These are phyloP conservation scores for Misgurnus mizolepis DNA, from an alignment of 2,113 vertebrate species.

Conservation along the genomic window DNA sequence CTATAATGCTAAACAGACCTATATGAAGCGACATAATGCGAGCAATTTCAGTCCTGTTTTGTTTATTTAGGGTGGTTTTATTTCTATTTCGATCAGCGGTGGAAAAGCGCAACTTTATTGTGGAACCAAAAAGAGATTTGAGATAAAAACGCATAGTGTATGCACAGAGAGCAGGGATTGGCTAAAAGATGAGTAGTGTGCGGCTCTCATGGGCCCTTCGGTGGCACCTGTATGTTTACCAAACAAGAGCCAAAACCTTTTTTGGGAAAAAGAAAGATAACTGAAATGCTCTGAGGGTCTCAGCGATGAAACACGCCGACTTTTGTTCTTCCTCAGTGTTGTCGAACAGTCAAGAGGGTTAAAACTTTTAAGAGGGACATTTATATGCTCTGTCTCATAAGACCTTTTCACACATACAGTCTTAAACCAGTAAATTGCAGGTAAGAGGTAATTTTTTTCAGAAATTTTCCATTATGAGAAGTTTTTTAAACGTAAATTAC, in stretches of 20 bases:
- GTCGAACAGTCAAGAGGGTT: background rate
- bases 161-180: slow-evolving; percentile 16
- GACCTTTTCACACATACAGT: too few relatives aligned
- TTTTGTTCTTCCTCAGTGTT: background rate
- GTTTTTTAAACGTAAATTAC: too few relatives aligned
- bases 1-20: slow-evolving; percentile 37
- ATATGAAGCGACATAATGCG: slow-evolving; percentile 37
- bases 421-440: too few relatives aligned
- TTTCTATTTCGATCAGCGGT: slow-evolving; percentile 3
- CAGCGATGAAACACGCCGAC: background rate
- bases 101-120: slow-evolving; percentile 16
- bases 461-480: too few relatives aligned
- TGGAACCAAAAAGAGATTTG: slow-evolving; percentile 8
- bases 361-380: slow-evolving; percentile 1
- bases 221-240: slow-evolving; percentile 24
- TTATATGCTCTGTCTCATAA: background rate
- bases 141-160: background rate
- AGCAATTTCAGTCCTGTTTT: slow-evolving; percentile 32
- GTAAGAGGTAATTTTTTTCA: too few relatives aligned
- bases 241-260: background rate
- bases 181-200: background rate
- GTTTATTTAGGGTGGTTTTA: slow-evolving; percentile 20
- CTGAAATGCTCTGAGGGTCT: slow-evolving; percentile 25
- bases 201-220: background rate
- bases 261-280: slow-evolving; percentile 10